phyloP scores from a whole-genome alignment of 2,888 invertebrate genomes.

The Byasa hedistus region DNA sequence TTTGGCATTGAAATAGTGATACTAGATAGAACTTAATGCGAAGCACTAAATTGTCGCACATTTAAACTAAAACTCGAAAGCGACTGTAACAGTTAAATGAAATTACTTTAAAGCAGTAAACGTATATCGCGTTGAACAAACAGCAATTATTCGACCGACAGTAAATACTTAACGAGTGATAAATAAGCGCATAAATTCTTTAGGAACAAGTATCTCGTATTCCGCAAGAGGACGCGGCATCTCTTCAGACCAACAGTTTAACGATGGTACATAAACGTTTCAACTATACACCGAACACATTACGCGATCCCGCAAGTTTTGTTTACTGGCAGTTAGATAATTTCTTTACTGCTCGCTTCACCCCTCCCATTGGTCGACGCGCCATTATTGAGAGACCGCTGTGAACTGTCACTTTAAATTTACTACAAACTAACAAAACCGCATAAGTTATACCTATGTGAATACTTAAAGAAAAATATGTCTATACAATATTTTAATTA shows the following conservation, averaged over 20 bases:
- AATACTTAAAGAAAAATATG: no score
- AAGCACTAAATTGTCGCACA: no score
- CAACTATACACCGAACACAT: slow-evolving; percentile 21
- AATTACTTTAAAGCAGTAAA: no score
- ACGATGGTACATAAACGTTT: slow-evolving; percentile 27
- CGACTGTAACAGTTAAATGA: no score
- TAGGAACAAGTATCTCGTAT: slow-evolving; percentile 15
- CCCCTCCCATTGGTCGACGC: slow-evolving; percentile 29
- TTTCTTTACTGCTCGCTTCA: slow-evolving; percentile 33
- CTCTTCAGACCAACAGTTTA: slow-evolving; percentile 18
- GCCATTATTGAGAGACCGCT: slow-evolving; percentile 33
- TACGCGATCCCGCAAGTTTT: slow-evolving; percentile 27
- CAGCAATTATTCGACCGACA: slow-evolving; percentile 6
- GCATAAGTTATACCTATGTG: background rate
- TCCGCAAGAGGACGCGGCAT: slow-evolving; percentile 14
- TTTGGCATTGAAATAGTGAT: no score
- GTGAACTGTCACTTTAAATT: slow-evolving; percentile 31
- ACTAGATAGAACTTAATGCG: no score
- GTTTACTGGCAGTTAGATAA: slow-evolving; percentile 28
- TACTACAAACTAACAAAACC: slow-evolving; percentile 25
- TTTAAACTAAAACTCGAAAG: no score
- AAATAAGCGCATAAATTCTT: slow-evolving; percentile 19
- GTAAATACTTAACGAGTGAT: slow-evolving; percentile 23
- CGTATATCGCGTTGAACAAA: background rate
- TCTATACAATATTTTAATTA: no score